Conservation (phyloP, 2,113 vertebrate genomes). For the Vicugna pacos region DNA sequence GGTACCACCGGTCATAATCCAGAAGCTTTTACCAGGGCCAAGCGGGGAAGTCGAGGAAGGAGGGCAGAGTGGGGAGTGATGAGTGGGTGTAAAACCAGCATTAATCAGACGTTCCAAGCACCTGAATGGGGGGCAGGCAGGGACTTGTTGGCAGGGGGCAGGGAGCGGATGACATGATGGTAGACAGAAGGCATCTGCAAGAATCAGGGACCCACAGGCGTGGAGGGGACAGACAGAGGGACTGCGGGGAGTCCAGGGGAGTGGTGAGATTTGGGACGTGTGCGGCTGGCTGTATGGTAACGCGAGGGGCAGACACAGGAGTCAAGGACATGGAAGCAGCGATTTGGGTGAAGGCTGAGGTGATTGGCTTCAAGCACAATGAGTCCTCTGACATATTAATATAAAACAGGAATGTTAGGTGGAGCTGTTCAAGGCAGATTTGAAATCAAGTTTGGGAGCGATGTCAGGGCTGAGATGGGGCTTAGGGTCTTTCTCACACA, state of each 20-base stretch:
- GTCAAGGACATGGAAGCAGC: background rate
- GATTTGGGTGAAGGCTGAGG: background rate
- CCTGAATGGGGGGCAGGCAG: no score
- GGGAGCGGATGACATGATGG: fast-evolving
- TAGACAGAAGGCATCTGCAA: no score
- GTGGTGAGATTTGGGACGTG: fast-evolving
- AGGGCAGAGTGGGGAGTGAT: background rate
- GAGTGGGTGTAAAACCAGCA: fast-evolving
- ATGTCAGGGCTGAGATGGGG: background rate
- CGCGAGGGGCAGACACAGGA: fast-evolving
- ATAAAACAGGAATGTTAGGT: fast-evolving
- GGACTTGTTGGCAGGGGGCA: fast-evolving
- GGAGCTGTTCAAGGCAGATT: background rate
- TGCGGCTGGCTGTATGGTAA: background rate
- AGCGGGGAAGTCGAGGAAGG: background rate
- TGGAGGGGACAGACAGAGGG: background rate
- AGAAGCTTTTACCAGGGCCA: background rate
- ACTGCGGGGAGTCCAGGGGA: no score
- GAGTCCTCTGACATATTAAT: background rate
- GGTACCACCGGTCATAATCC: background rate
- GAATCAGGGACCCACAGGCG: background rate
- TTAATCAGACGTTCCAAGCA: background rate
- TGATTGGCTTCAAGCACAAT: background rate
- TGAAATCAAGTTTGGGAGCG: background rate
- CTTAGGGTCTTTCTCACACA: background rate